These are phyloP conservation scores for Hydrotaea cyrtoneurina DNA, from an alignment of 2,888 invertebrate species.

Conservation along the genomic window DNA sequence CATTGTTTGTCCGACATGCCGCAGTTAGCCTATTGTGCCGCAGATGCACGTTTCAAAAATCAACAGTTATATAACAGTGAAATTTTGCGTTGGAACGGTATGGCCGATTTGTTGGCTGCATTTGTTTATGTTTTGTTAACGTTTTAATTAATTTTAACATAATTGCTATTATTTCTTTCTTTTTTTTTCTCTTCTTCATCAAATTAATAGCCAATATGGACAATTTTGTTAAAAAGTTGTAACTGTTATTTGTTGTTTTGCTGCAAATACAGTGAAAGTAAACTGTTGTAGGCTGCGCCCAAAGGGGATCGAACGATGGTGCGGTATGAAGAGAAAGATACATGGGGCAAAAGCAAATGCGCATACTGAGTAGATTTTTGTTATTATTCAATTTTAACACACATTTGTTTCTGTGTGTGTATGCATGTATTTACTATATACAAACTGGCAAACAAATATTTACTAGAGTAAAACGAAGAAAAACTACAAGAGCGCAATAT, in stretches of 20 bases:
- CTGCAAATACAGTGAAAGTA: slow-evolving; percentile 14
- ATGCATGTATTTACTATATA: not conserved
- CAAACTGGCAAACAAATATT: not conserved
- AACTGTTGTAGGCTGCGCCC: not conserved
- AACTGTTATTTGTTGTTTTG: not conserved
- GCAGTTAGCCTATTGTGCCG: not conserved
- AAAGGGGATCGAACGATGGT: not conserved
- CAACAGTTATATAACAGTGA: slow-evolving; percentile 34
- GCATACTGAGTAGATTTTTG: slow-evolving; percentile 16
- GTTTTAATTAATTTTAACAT: slow-evolving; percentile 33
- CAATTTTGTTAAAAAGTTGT: not conserved
- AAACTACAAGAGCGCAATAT: not conserved
- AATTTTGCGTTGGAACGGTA: slow-evolving; percentile 7
- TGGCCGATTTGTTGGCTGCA: not conserved
- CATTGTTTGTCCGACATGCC: not conserved
- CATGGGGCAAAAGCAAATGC: not conserved
- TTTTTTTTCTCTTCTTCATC: not conserved
- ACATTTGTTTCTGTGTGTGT: not conserved
- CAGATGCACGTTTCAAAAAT: not conserved
- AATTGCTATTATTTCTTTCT: slow-evolving; percentile 16
- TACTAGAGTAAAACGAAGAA: not conserved
- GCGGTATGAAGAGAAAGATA: not conserved
- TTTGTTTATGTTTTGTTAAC: slow-evolving; percentile 24
- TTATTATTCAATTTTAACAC: slow-evolving; percentile 16
- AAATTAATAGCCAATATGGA: slow-evolving; percentile 26